Percentiles rank a stretch among this genome's conserved stretches.
These are phyloP conservation scores for Meriones unguiculatus DNA, from an alignment of 2,113 vertebrate species.

Conservation along the genomic window DNA sequence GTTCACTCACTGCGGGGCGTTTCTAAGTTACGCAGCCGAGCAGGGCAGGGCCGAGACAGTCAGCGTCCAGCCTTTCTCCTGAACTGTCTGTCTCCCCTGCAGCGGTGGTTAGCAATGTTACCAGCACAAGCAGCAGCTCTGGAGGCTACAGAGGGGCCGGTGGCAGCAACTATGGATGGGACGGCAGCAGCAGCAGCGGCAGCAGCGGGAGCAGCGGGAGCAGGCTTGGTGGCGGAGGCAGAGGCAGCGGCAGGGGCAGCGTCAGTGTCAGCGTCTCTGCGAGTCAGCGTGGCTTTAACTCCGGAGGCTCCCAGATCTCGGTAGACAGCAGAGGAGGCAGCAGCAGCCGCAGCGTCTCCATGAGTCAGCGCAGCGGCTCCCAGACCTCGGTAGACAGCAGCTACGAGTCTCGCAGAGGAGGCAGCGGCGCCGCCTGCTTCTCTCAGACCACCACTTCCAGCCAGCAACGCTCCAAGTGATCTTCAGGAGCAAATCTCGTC, in stretches of 20 bases:
- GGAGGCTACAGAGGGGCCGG: background rate
- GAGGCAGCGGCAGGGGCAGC: background rate
- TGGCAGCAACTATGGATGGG: background rate
- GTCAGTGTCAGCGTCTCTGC: background rate
- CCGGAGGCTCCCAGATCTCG: too few species aligned
- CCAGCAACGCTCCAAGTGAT: slow-evolving; percentile 68
- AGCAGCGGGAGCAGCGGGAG: background rate
- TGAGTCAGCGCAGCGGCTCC: background rate
- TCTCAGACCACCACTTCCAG: slow-evolving; percentile 45
- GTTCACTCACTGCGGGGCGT: background rate
- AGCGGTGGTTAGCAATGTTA: slow-evolving; percentile 67
- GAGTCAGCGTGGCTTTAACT: background rate
- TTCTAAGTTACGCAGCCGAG: background rate
- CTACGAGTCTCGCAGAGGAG: background rate
- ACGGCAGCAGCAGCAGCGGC: background rate
- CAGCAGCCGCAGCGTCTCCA: background rate
- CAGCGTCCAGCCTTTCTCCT: background rate
- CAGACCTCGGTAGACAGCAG: background rate
- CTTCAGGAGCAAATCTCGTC: too few species aligned
- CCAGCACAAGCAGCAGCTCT: slow-evolving; percentile 33
- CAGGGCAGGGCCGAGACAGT: background rate
- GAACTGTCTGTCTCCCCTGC: background rate
- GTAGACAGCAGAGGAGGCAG: background rate
- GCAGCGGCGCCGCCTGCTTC: background rate
- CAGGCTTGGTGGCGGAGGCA: too few species aligned